These are phyloP conservation scores for Microcebus lehilahytsara DNA, from an alignment of 2,113 vertebrate species.

Conservation along the genomic window DNA sequence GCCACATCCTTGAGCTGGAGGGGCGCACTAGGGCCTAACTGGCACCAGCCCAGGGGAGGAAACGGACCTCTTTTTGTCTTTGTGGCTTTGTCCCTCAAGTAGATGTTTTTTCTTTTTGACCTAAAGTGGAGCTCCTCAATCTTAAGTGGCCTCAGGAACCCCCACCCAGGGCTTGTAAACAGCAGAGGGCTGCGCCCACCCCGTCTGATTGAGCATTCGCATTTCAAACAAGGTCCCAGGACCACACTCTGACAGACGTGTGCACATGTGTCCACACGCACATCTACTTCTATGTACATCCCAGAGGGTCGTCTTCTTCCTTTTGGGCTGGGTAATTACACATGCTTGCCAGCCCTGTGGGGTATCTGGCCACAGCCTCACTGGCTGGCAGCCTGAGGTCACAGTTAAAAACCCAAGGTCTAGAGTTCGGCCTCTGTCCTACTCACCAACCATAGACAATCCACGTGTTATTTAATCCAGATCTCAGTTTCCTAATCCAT, in stretches of 20 bases:
- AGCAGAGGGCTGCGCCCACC: background rate
- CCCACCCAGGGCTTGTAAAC: background rate
- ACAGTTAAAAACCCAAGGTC: background rate
- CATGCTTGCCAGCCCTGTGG: background rate
- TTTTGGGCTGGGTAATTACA: background rate
- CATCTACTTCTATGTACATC: background rate
- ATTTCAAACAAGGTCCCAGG: background rate
- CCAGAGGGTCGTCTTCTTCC: background rate
- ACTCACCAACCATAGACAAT: background rate
- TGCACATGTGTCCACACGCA: background rate
- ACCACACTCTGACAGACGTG: rapidly evolving
- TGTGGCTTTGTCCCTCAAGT: background rate
- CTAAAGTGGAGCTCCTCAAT: background rate
- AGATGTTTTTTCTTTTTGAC: background rate
- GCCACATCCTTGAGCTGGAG: background rate
- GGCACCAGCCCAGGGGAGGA: background rate
- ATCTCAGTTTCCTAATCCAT: background rate
- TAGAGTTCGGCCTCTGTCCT: background rate
- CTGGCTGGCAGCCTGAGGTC: background rate
- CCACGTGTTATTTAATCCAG: background rate
- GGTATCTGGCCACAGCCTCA: background rate
- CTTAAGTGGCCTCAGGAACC: background rate
- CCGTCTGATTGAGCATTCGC: background rate
- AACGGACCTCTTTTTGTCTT: background rate
- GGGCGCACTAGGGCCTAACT: background rate